Percentiles rank a stretch among this genome's conserved stretches.
These are phyloP conservation scores for Isurus oxyrinchus DNA, from an alignment of 2,113 vertebrate species.

Conservation along the genomic window DNA sequence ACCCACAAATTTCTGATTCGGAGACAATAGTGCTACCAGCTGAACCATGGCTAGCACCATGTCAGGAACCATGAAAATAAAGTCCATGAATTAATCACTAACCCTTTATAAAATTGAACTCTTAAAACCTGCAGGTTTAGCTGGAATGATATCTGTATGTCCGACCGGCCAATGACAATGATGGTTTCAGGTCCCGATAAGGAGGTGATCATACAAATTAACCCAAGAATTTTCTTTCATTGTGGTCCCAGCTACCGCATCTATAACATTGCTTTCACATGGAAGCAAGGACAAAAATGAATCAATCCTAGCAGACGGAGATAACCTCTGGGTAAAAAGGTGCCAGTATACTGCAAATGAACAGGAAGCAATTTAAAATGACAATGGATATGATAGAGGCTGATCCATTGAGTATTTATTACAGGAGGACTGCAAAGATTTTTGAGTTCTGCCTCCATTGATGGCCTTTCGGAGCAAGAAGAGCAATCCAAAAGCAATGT, in stretches of 20 bases:
- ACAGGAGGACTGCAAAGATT: neutral
- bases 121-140: neutral
- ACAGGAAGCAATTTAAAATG: constrained; percentile 7
- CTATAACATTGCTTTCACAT: neutral
- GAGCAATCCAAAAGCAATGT: neutral
- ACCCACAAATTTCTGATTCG: neutral
- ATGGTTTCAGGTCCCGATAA: neutral
- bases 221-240: neutral
- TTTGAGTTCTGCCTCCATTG: neutral
- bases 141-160: neutral
- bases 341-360: neutral
- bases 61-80: neutral
- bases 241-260: no score
- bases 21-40: neutral
- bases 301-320: neutral
- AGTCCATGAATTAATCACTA: neutral
- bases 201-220: neutral
- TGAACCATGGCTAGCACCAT: neutral
- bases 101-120: neutral
- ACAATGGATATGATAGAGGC: constrained; percentile 5
- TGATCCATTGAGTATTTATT: neutral
- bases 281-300: constrained; percentile 15
- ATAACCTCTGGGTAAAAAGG: neutral
- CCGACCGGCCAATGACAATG: neutral
- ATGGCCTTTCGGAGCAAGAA: neutral